Evolutionary conservation across 2,797 vertebrate species (phyloP).

Genomic region (Coregonus ussuriensis): DNA sequence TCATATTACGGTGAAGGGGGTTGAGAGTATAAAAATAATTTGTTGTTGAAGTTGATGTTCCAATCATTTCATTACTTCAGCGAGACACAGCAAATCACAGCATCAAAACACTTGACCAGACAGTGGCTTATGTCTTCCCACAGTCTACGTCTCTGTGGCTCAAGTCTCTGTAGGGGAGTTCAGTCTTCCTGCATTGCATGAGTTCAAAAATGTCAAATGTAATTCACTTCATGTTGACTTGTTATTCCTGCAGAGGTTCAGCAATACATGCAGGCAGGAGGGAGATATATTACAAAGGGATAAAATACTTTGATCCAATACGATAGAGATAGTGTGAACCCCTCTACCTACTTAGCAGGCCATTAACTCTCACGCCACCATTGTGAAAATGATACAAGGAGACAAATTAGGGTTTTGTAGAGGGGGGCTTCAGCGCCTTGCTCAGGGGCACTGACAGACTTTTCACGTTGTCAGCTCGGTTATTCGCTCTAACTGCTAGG

Average conservation of each 20-base stretch:
- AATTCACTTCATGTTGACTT: conserved; percentile 53
- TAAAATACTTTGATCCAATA: conserved; percentile 36
- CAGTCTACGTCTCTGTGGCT: conserved; percentile 15
- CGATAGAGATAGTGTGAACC: conserved; percentile 31
- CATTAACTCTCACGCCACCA: conserved; percentile 21
- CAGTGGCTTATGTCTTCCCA: conserved; percentile 31
- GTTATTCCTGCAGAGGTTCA: conserved; percentile 54
- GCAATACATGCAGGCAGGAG: conserved; percentile 29
- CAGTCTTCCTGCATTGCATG: conserved; percentile 32
- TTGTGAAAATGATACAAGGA: conserved; percentile 17
- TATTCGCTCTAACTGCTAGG: too few species aligned
- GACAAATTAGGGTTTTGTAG: too few species aligned
- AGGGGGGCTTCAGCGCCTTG: too few species aligned
- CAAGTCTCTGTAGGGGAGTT: conserved; percentile 35
- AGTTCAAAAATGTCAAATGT: conserved; percentile 15
- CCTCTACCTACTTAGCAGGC: not conserved
- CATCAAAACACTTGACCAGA: conserved; percentile 31
- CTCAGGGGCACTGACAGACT: too few species aligned
- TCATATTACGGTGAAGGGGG: too few species aligned
- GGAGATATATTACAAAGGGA: conserved; percentile 28
- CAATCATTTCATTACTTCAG: conserved; percentile 10
- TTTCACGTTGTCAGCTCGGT: too few species aligned
- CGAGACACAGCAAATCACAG: conserved; percentile 32
- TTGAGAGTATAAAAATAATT: too few species aligned
- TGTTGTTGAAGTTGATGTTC: conserved; percentile 4